Base-by-base conservation (phyloP, 2,888 invertebrate species). In the Lobophora halterata region DNA sequence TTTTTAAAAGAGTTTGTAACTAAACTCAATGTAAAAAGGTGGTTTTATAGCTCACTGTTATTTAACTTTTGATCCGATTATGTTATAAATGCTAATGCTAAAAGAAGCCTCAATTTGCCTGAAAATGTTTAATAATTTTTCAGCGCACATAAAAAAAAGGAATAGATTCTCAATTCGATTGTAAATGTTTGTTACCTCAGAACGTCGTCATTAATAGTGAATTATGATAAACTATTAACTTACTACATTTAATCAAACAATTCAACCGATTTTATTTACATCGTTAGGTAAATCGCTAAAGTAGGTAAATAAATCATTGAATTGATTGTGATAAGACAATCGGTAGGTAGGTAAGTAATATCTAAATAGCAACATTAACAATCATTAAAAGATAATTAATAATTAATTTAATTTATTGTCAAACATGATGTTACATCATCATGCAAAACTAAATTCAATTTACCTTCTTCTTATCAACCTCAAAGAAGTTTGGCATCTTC, bases 401-500 rank as follows among this genome's bases (percentile, higher is more conserved):
- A n/a, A 16, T 2, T 10, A n/a, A 5, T 19, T 28, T 19, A 7
- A 6, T 61, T 48, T 60, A 85, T 85, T 80, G 80, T 85, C 53
- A n/a, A n/a, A n/a, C n/a, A n/a, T n/a, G n/a, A n/a, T n/a, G n/a
- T n/a, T n/a, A n/a, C n/a, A n/a, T n/a, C n/a, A n/a, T n/a, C n/a
- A n/a, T n/a, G 7, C 16, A 31, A 11, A 31, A n/a, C 27, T 2
- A 10, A n/a, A 5, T 19, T 28, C 28, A 7, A 6, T 61, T 48
- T 60, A 85, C 85, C 81, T 80, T 85, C 53, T 80, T 83, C 63
- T 83, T 83, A 69, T 86, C 83, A 56, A 82, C 77, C 57, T 86
- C 83, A 44, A 83, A 82, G 57, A 82, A 85, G 64, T 83, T 85
- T 0, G 82, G 79, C 82, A 79, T 80, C 59, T 79, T 86, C 40